Evolutionary conservation across 92 coral and sea anemone genomes (phyloP).

Genomic region (Epizoanthus fatuus): DNA sequence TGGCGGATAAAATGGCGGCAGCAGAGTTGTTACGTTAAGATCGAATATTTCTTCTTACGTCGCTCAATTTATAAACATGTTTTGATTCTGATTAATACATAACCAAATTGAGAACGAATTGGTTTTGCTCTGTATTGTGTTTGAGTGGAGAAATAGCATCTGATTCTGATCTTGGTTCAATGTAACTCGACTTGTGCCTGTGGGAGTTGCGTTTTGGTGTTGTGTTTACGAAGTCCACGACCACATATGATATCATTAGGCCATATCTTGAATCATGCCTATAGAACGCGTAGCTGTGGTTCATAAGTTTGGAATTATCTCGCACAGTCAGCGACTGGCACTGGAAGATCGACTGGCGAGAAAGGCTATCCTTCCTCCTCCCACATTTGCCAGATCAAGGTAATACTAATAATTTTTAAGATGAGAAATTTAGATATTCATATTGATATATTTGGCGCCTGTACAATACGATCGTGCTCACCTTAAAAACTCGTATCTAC

Average conservation of each 20-base stretch:
- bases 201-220: background rate
- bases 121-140: no score
- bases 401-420: background rate
- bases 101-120: no score
- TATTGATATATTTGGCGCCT: no score
- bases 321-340: conserved; percentile 88
- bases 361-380: conserved; percentile 74
- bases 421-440: no score
- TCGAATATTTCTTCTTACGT: background rate
- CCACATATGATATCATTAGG: no score
- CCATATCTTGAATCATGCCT: conserved; percentile 74
- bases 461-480: background rate
- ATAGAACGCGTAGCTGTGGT: conserved; percentile 89
- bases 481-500: background rate
- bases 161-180: no score
- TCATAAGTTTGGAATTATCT: conserved; percentile 98
- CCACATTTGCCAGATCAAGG: conserved; percentile 81
- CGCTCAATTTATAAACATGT: background rate
- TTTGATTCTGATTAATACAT: no score
- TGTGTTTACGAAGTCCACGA: background rate
- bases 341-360: conserved; percentile 88
- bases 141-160: no score
- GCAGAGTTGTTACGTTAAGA: background rate
- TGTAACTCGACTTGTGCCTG: no score
- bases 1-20: conserved; percentile 23